phyloP scores from a whole-genome alignment of 1,140 invertebrate species.

The Helicoverpa zea region DNA sequence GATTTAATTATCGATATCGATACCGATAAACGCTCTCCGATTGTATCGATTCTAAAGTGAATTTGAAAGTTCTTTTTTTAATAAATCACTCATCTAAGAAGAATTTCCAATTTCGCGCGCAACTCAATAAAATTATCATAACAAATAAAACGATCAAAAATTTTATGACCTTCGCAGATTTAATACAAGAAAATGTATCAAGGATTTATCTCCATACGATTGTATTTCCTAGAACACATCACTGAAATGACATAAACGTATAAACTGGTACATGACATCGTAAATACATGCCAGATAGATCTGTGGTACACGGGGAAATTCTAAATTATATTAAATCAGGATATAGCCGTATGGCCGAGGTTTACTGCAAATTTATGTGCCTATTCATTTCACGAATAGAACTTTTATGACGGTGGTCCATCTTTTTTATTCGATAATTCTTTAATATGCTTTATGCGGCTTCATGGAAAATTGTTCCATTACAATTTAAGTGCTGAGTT shows the following conservation, averaged over 20 bases:
- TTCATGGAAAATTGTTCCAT: slow-evolving; percentile 36
- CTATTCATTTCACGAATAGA: slow-evolving; percentile 48
- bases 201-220: slow-evolving; percentile 37
- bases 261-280: slow-evolving; percentile 42
- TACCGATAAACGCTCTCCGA: too few relatives aligned
- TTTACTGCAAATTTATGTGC: slow-evolving; percentile 44
- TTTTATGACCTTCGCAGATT: slow-evolving; percentile 41
- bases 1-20: slow-evolving; percentile 9
- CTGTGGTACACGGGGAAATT: slow-evolving; percentile 28
- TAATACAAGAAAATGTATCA: slow-evolving; percentile 33
- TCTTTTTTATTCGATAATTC: slow-evolving; percentile 42
- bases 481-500: neutral
- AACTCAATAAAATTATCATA: slow-evolving; percentile 36
- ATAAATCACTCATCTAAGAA: neutral
- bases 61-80: too few relatives aligned
- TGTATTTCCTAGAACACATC: slow-evolving; percentile 48
- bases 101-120: slow-evolving; percentile 22
- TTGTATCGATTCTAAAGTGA: too few relatives aligned
- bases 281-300: slow-evolving; percentile 43
- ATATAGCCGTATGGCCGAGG: slow-evolving; percentile 39
- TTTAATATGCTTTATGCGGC: slow-evolving; percentile 20
- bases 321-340: slow-evolving; percentile 50
- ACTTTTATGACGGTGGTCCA: neutral
- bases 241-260: slow-evolving; percentile 41
- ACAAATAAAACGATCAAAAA: slow-evolving; percentile 42